phyloP scores from a whole-genome alignment of 2,888 invertebrate species.

The Leucophora obtusa region DNA sequence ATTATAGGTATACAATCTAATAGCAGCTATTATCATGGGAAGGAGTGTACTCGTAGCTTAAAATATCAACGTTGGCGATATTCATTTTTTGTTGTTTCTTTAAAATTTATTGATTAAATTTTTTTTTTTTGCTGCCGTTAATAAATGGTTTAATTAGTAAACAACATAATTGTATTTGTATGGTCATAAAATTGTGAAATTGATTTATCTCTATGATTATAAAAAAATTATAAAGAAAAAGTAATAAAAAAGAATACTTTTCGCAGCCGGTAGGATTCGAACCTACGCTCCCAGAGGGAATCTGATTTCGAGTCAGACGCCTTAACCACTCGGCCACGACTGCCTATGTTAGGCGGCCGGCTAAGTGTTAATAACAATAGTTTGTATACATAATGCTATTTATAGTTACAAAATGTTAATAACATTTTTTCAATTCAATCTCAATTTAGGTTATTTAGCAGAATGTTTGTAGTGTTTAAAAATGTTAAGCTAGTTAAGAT shows the following conservation, averaged over 20 bases:
- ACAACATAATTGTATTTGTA: background rate
- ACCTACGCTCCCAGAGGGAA: slow-evolving; percentile 93
- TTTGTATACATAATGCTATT: background rate
- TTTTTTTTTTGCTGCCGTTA: background rate
- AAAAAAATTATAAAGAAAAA: background rate
- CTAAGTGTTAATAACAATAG: background rate
- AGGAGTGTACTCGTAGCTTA: background rate
- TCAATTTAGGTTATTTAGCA: too few relatives aligned
- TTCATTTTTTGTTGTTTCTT: background rate
- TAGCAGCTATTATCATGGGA: background rate
- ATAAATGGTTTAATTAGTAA: background rate
- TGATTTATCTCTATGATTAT: background rate
- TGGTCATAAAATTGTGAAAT: background rate
- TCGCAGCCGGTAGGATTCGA: slow-evolving; percentile 91
- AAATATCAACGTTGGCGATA: background rate
- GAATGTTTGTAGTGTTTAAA: too few relatives aligned
- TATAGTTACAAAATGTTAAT: background rate
- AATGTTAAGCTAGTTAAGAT: too few relatives aligned
- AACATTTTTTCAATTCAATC: background rate
- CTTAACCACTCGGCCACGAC: slow-evolving; percentile 79
- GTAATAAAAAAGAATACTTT: slow-evolving; percentile 27
- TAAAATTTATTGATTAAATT: background rate
- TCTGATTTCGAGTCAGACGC: slow-evolving; percentile 79
- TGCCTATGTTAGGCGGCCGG: slow-evolving; percentile 67
- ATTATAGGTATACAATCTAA: background rate